Evolutionary conservation across 2,888 invertebrate genomes (phyloP).

Genomic region (Lepidochrysops patricia): DNA sequence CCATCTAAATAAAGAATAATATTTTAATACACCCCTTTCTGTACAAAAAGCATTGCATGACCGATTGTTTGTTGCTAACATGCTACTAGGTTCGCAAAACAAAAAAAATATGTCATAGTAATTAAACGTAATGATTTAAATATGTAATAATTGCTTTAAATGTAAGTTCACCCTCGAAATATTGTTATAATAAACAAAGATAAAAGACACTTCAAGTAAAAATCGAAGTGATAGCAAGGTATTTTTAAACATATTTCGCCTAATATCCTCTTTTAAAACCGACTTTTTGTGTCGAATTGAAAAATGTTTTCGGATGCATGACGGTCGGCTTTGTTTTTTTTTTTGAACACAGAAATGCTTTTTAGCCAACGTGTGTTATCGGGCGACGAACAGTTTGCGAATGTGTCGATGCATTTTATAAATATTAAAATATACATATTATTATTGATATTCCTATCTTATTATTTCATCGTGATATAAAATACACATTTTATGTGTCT

Average conservation of each 20-base stretch:
- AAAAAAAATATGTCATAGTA: constrained; percentile 45
- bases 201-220: constrained; percentile 30
- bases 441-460: constrained; percentile 43
- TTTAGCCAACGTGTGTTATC: constrained; percentile 65
- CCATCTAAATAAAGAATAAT: too few species aligned
- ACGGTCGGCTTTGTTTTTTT: constrained; percentile 40
- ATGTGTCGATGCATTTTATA: constrained; percentile 33
- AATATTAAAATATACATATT: constrained; percentile 17
- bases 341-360: constrained; percentile 70
- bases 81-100: constrained; percentile 36
- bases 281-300: constrained; percentile 50
- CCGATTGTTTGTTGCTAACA: constrained; percentile 38
- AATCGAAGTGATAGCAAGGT: constrained; percentile 26
- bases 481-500: not conserved
- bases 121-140: constrained; percentile 26
- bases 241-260: constrained; percentile 33
- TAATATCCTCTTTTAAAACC: constrained; percentile 34
- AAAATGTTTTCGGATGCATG: constrained; percentile 59
- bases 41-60: constrained; percentile 52
- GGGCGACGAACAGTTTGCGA: constrained; percentile 42
- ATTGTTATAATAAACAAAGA: constrained; percentile 31
- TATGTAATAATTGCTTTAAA: constrained; percentile 39
- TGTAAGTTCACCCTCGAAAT: constrained; percentile 27
- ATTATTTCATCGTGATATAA: not conserved
- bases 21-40: constrained; percentile 57